Evolutionary conservation across 1,140 invertebrate genomes (phyloP), one percentile per base, ranked within the genome.

Genomic region (Rhagoletis zephyria): DNA sequence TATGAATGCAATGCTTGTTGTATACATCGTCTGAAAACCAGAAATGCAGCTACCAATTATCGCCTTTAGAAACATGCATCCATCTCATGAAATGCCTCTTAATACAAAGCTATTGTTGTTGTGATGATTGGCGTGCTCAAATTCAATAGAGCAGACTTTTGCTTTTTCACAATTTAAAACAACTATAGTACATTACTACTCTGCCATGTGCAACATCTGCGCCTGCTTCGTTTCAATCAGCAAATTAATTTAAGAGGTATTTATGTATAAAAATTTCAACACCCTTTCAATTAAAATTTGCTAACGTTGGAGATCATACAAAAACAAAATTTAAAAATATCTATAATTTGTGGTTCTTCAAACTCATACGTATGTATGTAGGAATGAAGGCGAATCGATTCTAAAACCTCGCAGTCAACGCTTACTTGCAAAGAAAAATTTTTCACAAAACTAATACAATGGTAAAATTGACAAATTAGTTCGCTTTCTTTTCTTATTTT

Each of bases 31-130:
- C 16, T 14, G 56, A 81, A 70, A 81, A 81, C 74, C 74, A 81
- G 74, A 81, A 56, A 81, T 81, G 74, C 74, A 81, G 19, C 30
- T 81, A 56, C 6, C n/a, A 81, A 81, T 81, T 81, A 81, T 4
- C 48, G 74, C 74, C 74, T 81, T 81, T 81, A 19, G 48, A 81
- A 48, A 1, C 74, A 30, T 81, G 48, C 74, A 56, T 10, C 19
- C 16, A 16, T 45, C 19, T 56, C 16, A 81, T 81, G 70, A 56
- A 40, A 19, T 56, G 74, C 2, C 3, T 51, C 16, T 30, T 51
- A n/a, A 63, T 16, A 63, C 14, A 63, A 30, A 30, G 30, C 30
- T 30, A 6, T 67, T 67, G 64, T n/a, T 74, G 14, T 74, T 74
- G 42, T 74, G 10, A 40, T 74, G 67, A 74, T 74, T 45, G 67